Evolutionary conservation across 2,888 invertebrate genomes (phyloP).

Genomic region (Frankliniella intonsa): DNA sequence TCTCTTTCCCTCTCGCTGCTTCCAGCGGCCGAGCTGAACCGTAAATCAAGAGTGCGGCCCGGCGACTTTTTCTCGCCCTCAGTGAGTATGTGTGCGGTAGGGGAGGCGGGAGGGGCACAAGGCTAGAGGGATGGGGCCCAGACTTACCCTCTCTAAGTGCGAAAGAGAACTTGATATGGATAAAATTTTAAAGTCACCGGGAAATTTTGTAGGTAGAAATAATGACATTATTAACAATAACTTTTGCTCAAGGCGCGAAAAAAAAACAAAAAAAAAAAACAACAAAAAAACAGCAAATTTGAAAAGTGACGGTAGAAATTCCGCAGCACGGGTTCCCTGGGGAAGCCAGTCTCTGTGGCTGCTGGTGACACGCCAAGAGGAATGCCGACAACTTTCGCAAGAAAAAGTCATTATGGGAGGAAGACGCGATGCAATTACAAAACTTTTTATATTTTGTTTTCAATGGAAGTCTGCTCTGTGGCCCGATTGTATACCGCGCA

Average conservation of each 20-base stretch:
- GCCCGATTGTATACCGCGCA: slow-evolving; percentile 20
- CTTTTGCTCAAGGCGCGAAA: too few species aligned
- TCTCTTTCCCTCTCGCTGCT: background rate
- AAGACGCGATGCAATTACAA: slow-evolving; percentile 24
- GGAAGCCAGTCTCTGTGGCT: background rate
- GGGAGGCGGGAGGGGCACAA: too few species aligned
- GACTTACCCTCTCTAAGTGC: too few species aligned
- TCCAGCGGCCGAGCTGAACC: background rate
- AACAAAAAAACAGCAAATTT: too few species aligned
- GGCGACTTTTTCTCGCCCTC: background rate
- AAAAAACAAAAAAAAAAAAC: too few species aligned
- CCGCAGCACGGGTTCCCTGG: too few species aligned
- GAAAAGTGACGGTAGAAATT: too few species aligned
- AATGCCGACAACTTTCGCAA: slow-evolving; percentile 26
- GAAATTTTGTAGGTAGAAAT: too few species aligned
- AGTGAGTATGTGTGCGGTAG: background rate
- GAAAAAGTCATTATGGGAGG: slow-evolving; percentile 23
- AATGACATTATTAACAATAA: too few species aligned
- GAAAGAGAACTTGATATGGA: too few species aligned
- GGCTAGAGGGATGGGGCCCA: too few species aligned
- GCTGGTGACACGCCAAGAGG: slow-evolving; percentile 18
- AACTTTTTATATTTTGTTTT: slow-evolving; percentile 26
- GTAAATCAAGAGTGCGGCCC: background rate
- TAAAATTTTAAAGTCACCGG: too few species aligned
- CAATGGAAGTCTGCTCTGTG: slow-evolving; percentile 14